Percentiles rank a stretch among this genome's conserved stretches.
Evolutionary conservation across 2,113 vertebrate species (phyloP).

Genomic region (Trematomus loennbergii): DNA sequence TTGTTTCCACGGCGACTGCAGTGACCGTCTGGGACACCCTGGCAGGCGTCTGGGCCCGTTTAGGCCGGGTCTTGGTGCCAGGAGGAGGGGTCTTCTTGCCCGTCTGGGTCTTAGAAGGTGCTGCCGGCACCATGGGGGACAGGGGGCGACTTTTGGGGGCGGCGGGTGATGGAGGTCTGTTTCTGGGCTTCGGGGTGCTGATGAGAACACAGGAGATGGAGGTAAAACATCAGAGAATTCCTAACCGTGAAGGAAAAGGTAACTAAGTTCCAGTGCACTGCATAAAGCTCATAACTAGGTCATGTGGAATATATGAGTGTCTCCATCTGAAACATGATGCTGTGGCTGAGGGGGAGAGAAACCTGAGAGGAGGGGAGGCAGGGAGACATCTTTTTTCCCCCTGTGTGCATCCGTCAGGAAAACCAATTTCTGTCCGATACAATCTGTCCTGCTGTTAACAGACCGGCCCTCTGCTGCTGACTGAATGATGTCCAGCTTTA

Average conservation of each 20-base stretch:
- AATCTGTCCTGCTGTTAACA: conserved; percentile 13
- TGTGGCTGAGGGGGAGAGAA: conserved; percentile 20
- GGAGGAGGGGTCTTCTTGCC: conserved; percentile 82
- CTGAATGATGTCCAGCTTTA: conserved; percentile 41
- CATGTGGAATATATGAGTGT: conserved; percentile 33
- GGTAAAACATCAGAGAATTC: too few species aligned
- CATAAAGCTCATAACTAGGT: conserved; percentile 43
- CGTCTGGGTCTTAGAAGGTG: conserved; percentile 81
- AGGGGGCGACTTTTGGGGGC: conserved; percentile 86
- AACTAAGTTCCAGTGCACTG: conserved; percentile 6
- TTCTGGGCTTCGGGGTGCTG: conserved; percentile 85
- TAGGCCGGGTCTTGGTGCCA: conserved; percentile 85
- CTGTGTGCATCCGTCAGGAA: conserved; percentile 29
- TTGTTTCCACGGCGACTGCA: conserved; percentile 80
- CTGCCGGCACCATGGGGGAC: conserved; percentile 84
- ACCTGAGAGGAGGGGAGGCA: conserved; percentile 26
- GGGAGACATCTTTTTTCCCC: not conserved
- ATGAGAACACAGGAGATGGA: not conserved
- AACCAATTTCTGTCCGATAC: conserved; percentile 29
- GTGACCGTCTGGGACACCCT: conserved; percentile 75
- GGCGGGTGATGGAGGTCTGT: conserved; percentile 88
- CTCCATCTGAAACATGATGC: conserved; percentile 11
- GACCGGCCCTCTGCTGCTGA: not conserved
- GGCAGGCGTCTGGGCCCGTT: conserved; percentile 82
- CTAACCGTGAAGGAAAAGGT: not conserved